Evolutionary conservation across 92 coral and sea anemone genomes (phyloP).

Genomic region (Siderastrea siderea): DNA sequence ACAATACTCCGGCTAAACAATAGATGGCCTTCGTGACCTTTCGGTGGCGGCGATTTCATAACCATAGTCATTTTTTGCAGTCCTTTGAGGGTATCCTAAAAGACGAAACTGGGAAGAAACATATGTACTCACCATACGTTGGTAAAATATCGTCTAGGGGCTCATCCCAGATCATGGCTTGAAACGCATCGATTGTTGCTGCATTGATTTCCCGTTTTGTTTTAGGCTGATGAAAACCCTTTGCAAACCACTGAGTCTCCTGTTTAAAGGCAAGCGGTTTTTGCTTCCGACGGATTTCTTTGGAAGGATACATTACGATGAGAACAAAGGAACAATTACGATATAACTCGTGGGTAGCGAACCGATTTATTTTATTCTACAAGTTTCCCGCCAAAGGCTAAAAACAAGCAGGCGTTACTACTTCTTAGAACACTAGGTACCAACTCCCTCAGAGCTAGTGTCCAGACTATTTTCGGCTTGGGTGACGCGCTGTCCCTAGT

Average conservation of each 20-base stretch:
- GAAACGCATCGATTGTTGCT: slow-evolving; percentile 15
- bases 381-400: slow-evolving; percentile 23
- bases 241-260: neutral
- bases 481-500: no score
- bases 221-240: neutral
- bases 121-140: neutral
- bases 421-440: neutral
- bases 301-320: slow-evolving; percentile 7
- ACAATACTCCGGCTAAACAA: no score
- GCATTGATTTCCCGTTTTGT: neutral
- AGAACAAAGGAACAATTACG: no score
- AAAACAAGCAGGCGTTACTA: slow-evolving; percentile 18
- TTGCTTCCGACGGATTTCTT: slow-evolving; percentile 16
- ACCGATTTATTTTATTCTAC: slow-evolving; percentile 7
- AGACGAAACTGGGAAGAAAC: neutral
- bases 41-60: neutral
- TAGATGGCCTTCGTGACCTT: neutral
- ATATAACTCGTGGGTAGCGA: neutral
- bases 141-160: slow-evolving; percentile 10
- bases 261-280: slow-evolving; percentile 2
- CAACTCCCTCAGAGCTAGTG: neutral
- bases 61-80: neutral
- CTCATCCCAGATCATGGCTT: slow-evolving; percentile 7
- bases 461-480: no score
- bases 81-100: neutral